phyloP scores from a whole-genome alignment of 2,113 vertebrate genomes.

The Carassius gibelio region DNA sequence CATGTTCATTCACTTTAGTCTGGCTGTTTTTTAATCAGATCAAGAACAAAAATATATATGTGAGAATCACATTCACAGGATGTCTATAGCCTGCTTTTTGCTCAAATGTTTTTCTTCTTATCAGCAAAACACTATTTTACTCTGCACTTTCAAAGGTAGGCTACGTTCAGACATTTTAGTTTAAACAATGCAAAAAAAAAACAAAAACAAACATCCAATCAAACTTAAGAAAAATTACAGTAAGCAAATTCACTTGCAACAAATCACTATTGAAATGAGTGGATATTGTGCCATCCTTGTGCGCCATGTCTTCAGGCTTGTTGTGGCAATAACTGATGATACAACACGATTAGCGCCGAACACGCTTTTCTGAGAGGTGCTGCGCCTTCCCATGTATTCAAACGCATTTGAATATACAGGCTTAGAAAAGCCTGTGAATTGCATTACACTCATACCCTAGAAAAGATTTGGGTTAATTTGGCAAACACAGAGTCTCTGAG shows the following conservation, averaged over 20 bases:
- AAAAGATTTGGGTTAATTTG: slow-evolving; percentile 99
- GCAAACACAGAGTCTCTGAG: slow-evolving; percentile 95
- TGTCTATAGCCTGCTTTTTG: background rate
- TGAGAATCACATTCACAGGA: background rate
- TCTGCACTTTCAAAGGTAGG: background rate
- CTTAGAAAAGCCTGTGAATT: slow-evolving; percentile 87
- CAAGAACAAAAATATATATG: background rate
- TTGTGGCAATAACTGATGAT: slow-evolving; percentile 46
- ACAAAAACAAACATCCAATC: background rate
- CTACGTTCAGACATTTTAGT: background rate
- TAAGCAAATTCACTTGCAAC: background rate
- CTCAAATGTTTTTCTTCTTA: background rate
- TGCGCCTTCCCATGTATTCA: slow-evolving; percentile 75
- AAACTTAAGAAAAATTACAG: slow-evolving; percentile 5
- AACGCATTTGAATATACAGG: slow-evolving; percentile 88
- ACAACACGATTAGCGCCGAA: slow-evolving; percentile 36
- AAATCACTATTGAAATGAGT: slow-evolving; percentile 15
- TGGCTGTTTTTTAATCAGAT: background rate
- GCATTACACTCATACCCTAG: slow-evolving; percentile 94
- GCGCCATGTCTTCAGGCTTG: background rate
- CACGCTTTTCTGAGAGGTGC: background rate
- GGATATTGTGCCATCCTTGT: background rate
- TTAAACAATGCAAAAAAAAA: background rate
- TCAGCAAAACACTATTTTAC: background rate
- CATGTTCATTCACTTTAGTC: background rate